These are phyloP conservation scores for Andrena haemorrhoa DNA, from an alignment of 2,888 invertebrate species.

Conservation along the genomic window DNA sequence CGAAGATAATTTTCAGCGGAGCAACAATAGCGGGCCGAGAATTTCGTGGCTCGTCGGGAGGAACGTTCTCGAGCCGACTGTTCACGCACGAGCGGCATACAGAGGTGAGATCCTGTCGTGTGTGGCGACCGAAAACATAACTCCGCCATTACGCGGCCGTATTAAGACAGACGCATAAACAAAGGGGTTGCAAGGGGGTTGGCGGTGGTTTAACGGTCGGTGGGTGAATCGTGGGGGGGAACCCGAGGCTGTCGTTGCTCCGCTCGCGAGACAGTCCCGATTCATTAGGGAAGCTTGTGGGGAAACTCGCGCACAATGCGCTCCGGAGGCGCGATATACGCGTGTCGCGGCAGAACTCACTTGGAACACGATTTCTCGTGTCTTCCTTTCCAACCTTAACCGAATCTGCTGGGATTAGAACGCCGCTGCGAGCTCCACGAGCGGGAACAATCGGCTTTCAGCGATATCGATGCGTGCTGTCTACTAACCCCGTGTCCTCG, in stretches of 20 bases:
- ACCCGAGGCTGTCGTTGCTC: conserved; percentile 37
- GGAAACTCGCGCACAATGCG: conserved; percentile 70
- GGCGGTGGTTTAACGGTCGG: conserved; percentile 21
- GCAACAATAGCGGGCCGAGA: conserved; percentile 57
- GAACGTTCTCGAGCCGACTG: conserved; percentile 9
- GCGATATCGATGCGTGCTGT: background rate
- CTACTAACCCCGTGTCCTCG: background rate
- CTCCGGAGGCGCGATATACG: conserved; percentile 52
- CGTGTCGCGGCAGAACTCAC: conserved; percentile 38
- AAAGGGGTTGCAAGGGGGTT: conserved; percentile 51
- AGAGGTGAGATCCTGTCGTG: conserved; percentile 26
- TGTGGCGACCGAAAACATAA: conserved; percentile 72
- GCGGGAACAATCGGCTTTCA: conserved; percentile 23
- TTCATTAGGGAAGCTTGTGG: conserved; percentile 73
- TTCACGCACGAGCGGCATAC: conserved; percentile 17
- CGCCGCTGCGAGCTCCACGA: background rate
- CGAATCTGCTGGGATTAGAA: conserved; percentile 22
- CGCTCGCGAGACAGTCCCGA: conserved; percentile 69
- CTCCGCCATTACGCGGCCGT: conserved; percentile 78
- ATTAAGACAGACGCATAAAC: conserved; percentile 77
- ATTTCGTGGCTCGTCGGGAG: conserved; percentile 61
- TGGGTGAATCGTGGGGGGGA: conserved; percentile 30
- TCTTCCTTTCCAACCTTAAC: conserved; percentile 8
- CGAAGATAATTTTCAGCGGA: conserved; percentile 61
- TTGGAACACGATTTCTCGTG: conserved; percentile 38